phyloP scores from a whole-genome alignment of 2,113 vertebrate genomes.

The Emydocephalus ijimae region DNA sequence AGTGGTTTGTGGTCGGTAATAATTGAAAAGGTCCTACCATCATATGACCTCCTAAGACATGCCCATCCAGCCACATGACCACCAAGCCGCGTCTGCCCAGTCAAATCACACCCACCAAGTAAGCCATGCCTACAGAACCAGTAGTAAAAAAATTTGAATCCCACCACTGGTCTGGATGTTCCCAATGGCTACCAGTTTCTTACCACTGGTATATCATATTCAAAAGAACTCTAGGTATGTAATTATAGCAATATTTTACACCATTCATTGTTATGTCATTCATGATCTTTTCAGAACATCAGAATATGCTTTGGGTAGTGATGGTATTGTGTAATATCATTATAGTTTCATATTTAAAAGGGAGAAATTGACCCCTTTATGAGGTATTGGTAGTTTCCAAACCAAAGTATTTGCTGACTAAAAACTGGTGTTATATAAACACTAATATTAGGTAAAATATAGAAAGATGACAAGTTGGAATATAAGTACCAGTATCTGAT shows the following conservation, averaged over 20 bases:
- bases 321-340: not conserved
- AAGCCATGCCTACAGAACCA: too few species aligned
- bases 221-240: not conserved
- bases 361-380: not conserved
- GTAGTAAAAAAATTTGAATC: not conserved
- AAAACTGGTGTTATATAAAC: not conserved
- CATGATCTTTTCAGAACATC: not conserved
- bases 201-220: not conserved
- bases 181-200: not conserved
- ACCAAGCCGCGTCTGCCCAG: too few species aligned
- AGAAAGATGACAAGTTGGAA: not conserved
- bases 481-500: not conserved
- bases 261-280: not conserved
- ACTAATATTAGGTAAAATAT: not conserved
- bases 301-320: not conserved
- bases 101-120: too few species aligned
- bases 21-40: too few species aligned
- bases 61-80: too few species aligned
- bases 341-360: not conserved
- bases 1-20: too few species aligned
- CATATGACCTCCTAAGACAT: too few species aligned
- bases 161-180: not conserved
- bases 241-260: not conserved
- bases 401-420: not conserved
- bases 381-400: not conserved